These are phyloP conservation scores for Hylaeus anthracinus DNA, from an alignment of 1,140 invertebrate genomes.

Conservation along the genomic window DNA sequence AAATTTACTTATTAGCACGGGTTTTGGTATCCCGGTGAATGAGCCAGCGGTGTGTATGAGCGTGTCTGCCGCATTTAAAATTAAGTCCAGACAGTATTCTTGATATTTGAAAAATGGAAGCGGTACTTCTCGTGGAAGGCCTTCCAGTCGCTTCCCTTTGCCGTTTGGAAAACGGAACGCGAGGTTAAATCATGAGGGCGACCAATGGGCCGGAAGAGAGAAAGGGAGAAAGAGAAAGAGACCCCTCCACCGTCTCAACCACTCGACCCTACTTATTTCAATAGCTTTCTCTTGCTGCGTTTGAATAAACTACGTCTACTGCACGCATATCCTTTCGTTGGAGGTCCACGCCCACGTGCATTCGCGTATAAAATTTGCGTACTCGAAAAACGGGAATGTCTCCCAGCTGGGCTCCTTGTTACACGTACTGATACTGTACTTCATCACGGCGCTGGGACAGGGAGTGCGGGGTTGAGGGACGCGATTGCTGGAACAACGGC, in stretches of 20 bases:
- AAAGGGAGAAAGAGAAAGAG: slow-evolving; percentile 44
- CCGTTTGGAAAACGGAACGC: slow-evolving; percentile 71
- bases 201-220: slow-evolving; percentile 73
- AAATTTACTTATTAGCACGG: background rate
- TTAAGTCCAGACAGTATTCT: slow-evolving; percentile 41
- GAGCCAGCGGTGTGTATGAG: background rate
- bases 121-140: slow-evolving; percentile 55
- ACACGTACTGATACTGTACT: slow-evolving; percentile 26
- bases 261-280: slow-evolving; percentile 78
- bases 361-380: slow-evolving; percentile 15
- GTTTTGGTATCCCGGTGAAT: slow-evolving; percentile 4
- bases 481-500: background rate
- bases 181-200: slow-evolving; percentile 75
- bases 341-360: slow-evolving; percentile 51
- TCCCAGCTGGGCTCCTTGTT: slow-evolving; percentile 12
- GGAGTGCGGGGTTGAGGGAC: too few relatives aligned
- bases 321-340: slow-evolving; percentile 44
- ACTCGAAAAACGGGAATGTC: slow-evolving; percentile 23
- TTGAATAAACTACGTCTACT: slow-evolving; percentile 78
- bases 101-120: slow-evolving; percentile 67
- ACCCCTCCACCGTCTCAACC: slow-evolving; percentile 60
- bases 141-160: slow-evolving; percentile 52
- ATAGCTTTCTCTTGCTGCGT: slow-evolving; percentile 75
- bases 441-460: background rate
- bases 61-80: slow-evolving; percentile 31